Evolutionary conservation across 2,888 invertebrate species (phyloP), one percentile per base, ranked within the genome.

Genomic region (Brachylomia viminalis): DNA sequence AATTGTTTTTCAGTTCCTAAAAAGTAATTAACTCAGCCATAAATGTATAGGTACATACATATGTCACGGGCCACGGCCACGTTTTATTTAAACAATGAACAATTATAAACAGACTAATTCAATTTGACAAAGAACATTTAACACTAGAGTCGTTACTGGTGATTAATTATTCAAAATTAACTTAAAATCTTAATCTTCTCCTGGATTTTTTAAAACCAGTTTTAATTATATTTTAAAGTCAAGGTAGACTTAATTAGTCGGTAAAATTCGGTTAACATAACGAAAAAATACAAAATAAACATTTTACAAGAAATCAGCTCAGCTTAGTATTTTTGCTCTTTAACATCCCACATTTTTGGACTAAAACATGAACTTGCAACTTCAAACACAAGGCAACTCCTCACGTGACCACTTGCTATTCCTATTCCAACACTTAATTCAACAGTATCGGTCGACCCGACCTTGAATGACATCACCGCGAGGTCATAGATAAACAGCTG

Each of bases 401-500:
- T 67, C 42, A 56, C 17, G 54, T 72, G 77, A 77, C 4, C 52
- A 84, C 62, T 64, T 80, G 66, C 81, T 58, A 74, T 85, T 47
- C n/a, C 56, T 8, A 76, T 68, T 27, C 30, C 33, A 54, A 77
- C 15, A 86, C 73, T 13, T 86, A 86, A 73, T 77, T 45, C 49
- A n/a, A 27, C 56, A 38, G 70, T 58, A 54, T 64, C 66, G 82
- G 38, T 52, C 82, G 82, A 83, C 85, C 85, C 75, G 85, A 86
- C 89, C 86, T 84, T 85, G 83, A 45, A 82, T 90, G 90, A 90
- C 91, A 86, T 90, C 88, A 91, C 52, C 76, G 72, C 87, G 86
- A 88, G 86, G 88, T 87, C 89, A 79, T 38, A 76, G 77, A 71
- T 77, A 72, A 75, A 59, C 66, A 84, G 80, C 80, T 74, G 69